These are phyloP conservation scores for Prunella himalayana DNA, from an alignment of 2,113 vertebrate genomes.

Conservation along the genomic window DNA sequence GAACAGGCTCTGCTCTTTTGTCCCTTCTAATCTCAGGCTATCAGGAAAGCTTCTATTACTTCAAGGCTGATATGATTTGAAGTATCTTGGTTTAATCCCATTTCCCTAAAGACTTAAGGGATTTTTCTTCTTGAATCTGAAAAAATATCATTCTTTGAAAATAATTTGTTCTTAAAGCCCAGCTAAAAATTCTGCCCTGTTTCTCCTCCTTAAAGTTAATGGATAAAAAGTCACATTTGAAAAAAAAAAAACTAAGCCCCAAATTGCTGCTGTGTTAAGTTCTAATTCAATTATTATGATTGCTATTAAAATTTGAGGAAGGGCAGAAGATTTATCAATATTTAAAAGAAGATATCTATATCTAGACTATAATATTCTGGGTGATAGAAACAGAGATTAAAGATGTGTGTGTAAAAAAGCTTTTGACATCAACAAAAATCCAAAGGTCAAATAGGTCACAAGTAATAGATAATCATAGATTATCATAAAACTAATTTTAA, in stretches of 20 bases:
- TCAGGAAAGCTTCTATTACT: conserved; percentile 42
- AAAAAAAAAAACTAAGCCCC: not conserved
- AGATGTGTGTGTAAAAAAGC: not conserved
- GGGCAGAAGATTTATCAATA: not conserved
- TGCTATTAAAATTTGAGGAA: not conserved
- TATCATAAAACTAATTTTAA: not conserved
- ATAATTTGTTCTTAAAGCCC: not conserved
- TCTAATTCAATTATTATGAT: not conserved
- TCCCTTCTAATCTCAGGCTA: conserved; percentile 41
- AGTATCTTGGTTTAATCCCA: conserved; percentile 45
- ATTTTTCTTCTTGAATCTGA: not conserved
- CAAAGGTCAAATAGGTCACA: not conserved
- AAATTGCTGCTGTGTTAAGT: not conserved
- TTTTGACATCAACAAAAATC: not conserved
- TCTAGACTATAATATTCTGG: not conserved
- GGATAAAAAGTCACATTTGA: not conserved
- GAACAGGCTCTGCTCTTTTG: conserved; percentile 32
- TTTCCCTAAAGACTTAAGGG: conserved; percentile 34
- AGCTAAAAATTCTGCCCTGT: not conserved
- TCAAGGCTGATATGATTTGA: conserved; percentile 7
- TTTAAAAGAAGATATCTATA: not conserved
- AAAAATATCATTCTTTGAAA: conserved; percentile 18
- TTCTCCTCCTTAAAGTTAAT: not conserved
- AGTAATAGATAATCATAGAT: not conserved
- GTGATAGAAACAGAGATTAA: not conserved